Conservation (phyloP, 2,888 invertebrate genomes). For the Chromoteleia sp. region DNA sequence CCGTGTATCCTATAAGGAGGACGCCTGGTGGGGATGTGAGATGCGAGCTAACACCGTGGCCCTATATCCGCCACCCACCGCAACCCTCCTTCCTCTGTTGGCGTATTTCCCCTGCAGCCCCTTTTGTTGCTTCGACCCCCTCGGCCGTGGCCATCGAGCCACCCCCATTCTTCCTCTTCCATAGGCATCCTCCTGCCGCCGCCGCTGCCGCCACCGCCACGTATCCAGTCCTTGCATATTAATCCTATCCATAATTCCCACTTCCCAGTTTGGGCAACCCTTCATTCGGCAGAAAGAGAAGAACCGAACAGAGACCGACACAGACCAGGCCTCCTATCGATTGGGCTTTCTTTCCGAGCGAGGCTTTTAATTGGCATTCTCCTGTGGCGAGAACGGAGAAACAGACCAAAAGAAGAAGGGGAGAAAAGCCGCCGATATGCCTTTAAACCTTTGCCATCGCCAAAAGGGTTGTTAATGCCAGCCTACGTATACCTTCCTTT, state of each 20-base stretch:
- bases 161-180: conserved; percentile 75
- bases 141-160: conserved; percentile 74
- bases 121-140: conserved; percentile 83
- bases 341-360: conserved; percentile 82
- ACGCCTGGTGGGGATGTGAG: conserved; percentile 78
- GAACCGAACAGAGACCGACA: conserved; percentile 72
- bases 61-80: conserved; percentile 73
- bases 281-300: conserved; percentile 80
- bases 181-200: conserved; percentile 79
- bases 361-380: conserved; percentile 84
- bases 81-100: conserved; percentile 71
- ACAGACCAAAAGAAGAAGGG: conserved; percentile 73
- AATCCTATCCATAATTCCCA: conserved; percentile 85
- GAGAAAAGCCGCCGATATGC: conserved; percentile 63
- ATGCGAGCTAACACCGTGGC: conserved; percentile 77
- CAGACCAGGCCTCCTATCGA: conserved; percentile 75
- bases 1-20: conserved; percentile 84
- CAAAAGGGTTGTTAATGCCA: conserved; percentile 59
- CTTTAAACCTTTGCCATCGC: conserved; percentile 57
- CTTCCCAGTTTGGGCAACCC: conserved; percentile 85
- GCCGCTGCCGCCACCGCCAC: conserved; percentile 74
- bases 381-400: conserved; percentile 81
- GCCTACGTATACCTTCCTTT: conserved; percentile 17
- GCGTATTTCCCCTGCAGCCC: conserved; percentile 83
- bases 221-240: conserved; percentile 85